Percentiles rank a stretch among this genome's conserved stretches.
Evolutionary conservation across 2,797 vertebrate genomes (phyloP).

Genomic region (Bothrops alternatus): DNA sequence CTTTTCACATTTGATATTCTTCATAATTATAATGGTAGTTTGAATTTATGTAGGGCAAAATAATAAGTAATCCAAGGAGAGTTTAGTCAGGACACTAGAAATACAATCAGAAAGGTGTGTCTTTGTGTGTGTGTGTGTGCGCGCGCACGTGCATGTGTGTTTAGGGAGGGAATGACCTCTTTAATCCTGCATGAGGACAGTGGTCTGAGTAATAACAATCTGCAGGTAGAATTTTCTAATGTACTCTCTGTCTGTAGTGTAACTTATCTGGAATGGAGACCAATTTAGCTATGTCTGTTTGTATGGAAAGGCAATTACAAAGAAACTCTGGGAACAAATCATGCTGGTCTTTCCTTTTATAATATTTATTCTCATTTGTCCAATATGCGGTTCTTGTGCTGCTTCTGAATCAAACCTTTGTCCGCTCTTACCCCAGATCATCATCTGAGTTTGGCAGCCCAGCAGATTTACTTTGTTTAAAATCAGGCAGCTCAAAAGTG

Average conservation of each 20-base stretch:
- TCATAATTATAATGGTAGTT: conserved; percentile 39
- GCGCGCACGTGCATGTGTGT: background rate
- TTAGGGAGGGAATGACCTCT: conserved; percentile 15
- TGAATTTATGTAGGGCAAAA: conserved; percentile 47
- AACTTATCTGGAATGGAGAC: background rate
- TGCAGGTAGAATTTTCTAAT: background rate
- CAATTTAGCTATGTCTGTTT: background rate
- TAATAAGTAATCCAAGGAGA: conserved; percentile 42
- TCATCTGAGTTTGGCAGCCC: background rate
- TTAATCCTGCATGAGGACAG: conserved; percentile 48
- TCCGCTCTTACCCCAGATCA: background rate
- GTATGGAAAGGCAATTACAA: background rate
- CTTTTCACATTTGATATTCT: conserved; percentile 23
- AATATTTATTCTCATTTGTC: conserved; percentile 1
- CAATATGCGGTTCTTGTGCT: background rate
- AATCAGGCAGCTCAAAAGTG: background rate
- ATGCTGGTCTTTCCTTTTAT: background rate
- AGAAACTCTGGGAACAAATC: background rate
- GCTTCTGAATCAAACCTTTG: background rate
- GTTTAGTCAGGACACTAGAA: conserved; percentile 42
- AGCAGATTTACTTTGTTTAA: background rate
- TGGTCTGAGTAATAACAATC: conserved; percentile 37
- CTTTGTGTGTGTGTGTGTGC: background rate
- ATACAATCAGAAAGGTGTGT: conserved; percentile 2
- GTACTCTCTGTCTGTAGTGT: background rate